Evolutionary conservation across 2,888 invertebrate genomes (phyloP).

Genomic region (Spodoptera exigua): DNA sequence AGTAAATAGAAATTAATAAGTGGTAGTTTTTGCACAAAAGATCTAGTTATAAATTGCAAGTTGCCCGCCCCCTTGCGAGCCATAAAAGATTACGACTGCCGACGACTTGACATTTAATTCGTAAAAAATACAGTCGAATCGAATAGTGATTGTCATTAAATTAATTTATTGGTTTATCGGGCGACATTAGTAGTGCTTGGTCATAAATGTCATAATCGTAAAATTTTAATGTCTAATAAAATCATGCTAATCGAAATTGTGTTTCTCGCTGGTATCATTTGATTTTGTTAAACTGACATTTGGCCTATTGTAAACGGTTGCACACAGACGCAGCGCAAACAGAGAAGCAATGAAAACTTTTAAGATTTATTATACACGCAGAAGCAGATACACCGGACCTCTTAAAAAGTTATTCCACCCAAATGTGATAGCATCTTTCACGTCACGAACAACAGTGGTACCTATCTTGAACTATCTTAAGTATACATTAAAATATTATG

Average conservation of each 20-base stretch:
- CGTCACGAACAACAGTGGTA: constrained; percentile 56
- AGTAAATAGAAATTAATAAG: constrained; percentile 53
- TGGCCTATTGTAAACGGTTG: constrained; percentile 37
- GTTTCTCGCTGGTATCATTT: constrained; percentile 35
- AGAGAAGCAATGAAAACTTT: constrained; percentile 24
- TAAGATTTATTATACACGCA: constrained; percentile 32
- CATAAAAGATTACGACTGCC: constrained; percentile 32
- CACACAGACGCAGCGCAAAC: constrained; percentile 28
- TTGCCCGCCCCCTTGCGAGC: constrained; percentile 31
- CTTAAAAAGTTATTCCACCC: constrained; percentile 65
- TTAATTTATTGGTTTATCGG: constrained; percentile 59
- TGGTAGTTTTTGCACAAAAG: constrained; percentile 45
- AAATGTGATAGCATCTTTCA: constrained; percentile 63
- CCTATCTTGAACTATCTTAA: constrained; percentile 47
- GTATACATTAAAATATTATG: constrained; percentile 54
- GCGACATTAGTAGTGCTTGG: constrained; percentile 48
- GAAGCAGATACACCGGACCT: constrained; percentile 48
- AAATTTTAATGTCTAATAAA: constrained; percentile 62
- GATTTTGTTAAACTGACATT: constrained; percentile 43
- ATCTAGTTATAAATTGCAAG: constrained; percentile 39
- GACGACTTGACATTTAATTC: constrained; percentile 39
- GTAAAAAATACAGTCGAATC: constrained; percentile 47
- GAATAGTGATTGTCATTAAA: constrained; percentile 52
- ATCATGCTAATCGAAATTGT: constrained; percentile 53
- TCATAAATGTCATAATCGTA: constrained; percentile 64